phyloP scores from a whole-genome alignment of 2,888 invertebrate species.

The Tiphia femorata region DNA sequence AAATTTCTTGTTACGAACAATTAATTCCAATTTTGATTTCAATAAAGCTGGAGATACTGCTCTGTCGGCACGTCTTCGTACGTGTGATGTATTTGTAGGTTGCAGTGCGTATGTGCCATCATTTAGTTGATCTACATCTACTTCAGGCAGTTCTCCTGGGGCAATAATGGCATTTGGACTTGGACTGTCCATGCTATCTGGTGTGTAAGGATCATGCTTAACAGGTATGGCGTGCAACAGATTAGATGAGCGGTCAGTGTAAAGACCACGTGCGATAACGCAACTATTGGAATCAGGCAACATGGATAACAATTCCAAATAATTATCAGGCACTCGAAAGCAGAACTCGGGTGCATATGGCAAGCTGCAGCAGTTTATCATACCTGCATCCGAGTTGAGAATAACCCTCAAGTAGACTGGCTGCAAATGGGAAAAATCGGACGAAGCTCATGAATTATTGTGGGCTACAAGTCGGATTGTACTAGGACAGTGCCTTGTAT shows the following conservation, averaged over 20 bases:
- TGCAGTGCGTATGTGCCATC: slow-evolving; percentile 14
- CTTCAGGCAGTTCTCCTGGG: slow-evolving; percentile 43
- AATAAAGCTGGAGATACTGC: slow-evolving; percentile 63
- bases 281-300: slow-evolving; percentile 65
- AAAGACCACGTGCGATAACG: slow-evolving; percentile 63
- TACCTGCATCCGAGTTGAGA: slow-evolving; percentile 84
- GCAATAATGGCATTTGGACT: slow-evolving; percentile 71
- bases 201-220: slow-evolving; percentile 82
- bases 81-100: slow-evolving; percentile 13
- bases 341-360: slow-evolving; percentile 59
- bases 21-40: slow-evolving; percentile 61
- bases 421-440: slow-evolving; percentile 72
- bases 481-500: slow-evolving; percentile 21
- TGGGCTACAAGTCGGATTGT: slow-evolving; percentile 22
- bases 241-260: slow-evolving; percentile 67
- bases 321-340: slow-evolving; percentile 65
- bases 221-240: slow-evolving; percentile 72
- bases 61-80: slow-evolving; percentile 41
- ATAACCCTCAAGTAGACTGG: slow-evolving; percentile 83
- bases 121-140: slow-evolving; percentile 43
- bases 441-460: slow-evolving; percentile 42
- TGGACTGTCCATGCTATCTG: slow-evolving; percentile 85
- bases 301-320: slow-evolving; percentile 60
- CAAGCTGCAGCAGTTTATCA: slow-evolving; percentile 74
- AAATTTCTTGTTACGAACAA: slow-evolving; percentile 43